A percentile compares a stretch with the other conserved stretches of the same genome.
These are phyloP conservation scores for Empis livida DNA, from an alignment of 2,888 invertebrate species.

Conservation along the genomic window DNA sequence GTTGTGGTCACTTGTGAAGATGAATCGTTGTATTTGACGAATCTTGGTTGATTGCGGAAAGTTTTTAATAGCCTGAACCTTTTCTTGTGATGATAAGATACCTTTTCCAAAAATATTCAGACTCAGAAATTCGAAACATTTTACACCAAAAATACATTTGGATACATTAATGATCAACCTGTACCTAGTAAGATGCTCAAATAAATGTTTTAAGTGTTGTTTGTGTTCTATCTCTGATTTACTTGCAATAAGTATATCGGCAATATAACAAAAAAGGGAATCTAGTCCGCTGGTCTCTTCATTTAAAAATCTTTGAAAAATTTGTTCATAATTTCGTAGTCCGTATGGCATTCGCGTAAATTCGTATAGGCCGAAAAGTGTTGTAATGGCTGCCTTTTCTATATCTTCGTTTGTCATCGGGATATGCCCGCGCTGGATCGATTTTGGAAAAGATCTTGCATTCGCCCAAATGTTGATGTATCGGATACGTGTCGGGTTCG, in stretches of 20 bases:
- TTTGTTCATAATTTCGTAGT: conserved; percentile 21
- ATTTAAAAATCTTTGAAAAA: no score
- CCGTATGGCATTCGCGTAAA: conserved; percentile 21
- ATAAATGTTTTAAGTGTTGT: conserved; percentile 11
- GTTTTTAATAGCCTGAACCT: conserved; percentile 1
- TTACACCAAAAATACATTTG: conserved; percentile 3
- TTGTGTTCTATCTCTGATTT: conserved; percentile 10
- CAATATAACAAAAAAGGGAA: conserved; percentile 15
- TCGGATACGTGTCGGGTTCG: neutral
- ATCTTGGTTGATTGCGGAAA: neutral
- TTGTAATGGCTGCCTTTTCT: conserved; percentile 14
- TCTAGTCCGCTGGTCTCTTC: conserved; percentile 13
- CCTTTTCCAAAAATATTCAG: neutral
- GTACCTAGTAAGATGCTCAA: conserved; percentile 10
- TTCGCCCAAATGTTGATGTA: conserved; percentile 4
- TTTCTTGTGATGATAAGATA: conserved; percentile 2
- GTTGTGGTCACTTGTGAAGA: no score
- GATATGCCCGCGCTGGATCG: conserved; percentile 16
- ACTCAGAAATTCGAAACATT: neutral
- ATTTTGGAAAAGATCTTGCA: conserved; percentile 16
- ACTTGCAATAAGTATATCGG: no score
- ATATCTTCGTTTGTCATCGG: neutral
- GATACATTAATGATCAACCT: conserved; percentile 13
- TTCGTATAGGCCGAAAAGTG: conserved; percentile 24
- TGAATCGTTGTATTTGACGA: neutral